A percentile compares a stretch with the other conserved stretches of the same genome.
These are phyloP conservation scores for Malurus alboscapulatus DNA, from an alignment of 2,113 vertebrate species.

Conservation along the genomic window DNA sequence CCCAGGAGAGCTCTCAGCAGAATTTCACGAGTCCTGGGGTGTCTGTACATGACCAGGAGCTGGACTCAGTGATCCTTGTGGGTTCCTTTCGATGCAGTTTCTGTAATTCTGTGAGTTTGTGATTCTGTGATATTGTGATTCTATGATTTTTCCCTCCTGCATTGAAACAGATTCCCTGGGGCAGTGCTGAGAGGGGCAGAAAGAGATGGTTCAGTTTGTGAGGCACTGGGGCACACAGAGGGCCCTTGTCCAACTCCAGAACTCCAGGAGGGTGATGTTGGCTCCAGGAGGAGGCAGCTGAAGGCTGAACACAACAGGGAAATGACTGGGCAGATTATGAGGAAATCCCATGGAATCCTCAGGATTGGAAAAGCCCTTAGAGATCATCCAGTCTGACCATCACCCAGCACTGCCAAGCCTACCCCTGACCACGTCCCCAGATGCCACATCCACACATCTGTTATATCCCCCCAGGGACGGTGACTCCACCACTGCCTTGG, in stretches of 20 bases:
- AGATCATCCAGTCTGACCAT: not conserved
- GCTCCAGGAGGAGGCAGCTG: not conserved
- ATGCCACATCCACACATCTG: not conserved
- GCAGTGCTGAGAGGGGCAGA: not conserved
- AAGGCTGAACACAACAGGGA: accelerated
- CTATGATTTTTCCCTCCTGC: not conserved
- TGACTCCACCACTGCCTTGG: not conserved
- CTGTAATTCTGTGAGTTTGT: not conserved
- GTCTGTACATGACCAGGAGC: not conserved
- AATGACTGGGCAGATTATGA: not conserved
- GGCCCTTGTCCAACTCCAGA: not conserved
- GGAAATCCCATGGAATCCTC: not conserved
- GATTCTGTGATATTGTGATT: not conserved
- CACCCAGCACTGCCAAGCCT: not conserved
- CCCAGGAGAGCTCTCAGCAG: not conserved
- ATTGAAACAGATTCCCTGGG: not conserved
- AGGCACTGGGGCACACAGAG: not conserved
- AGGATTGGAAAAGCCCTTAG: not conserved
- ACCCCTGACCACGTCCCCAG: not conserved
- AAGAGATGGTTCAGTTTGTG: not conserved
- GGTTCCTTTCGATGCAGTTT: not conserved
- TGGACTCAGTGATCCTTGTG: accelerated
- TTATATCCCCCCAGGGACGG: not conserved
- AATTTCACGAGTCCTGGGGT: not conserved
- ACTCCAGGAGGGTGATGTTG: not conserved